phyloP scores from a whole-genome alignment of 1,140 invertebrate genomes.

The Lucilia sericata region DNA sequence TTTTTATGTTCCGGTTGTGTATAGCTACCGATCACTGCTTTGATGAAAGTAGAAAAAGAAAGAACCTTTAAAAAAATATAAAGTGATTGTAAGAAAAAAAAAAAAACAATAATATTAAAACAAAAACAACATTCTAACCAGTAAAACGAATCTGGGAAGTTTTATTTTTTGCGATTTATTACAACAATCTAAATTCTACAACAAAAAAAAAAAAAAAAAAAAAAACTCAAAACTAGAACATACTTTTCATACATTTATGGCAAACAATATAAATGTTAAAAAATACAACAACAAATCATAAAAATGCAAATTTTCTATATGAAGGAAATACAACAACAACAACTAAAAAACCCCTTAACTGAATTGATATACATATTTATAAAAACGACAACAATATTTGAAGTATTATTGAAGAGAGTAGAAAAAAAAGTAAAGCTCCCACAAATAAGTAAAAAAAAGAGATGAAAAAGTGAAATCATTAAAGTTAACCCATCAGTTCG shows the following conservation, averaged over 20 bases:
- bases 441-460: too few species aligned
- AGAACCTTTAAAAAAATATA: not conserved
- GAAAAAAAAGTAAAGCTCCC: not conserved
- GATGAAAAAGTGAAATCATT: slow-evolving; percentile 17
- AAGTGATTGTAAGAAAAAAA: not conserved
- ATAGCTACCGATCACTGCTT: too few species aligned
- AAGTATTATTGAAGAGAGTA: not conserved
- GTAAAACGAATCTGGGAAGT: too few species aligned
- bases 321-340: not conserved
- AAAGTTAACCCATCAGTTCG: not conserved
- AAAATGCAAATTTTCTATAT: slow-evolving; percentile 36
- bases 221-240: not conserved
- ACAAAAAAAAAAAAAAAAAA: too few species aligned
- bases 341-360: not conserved
- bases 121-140: not conserved
- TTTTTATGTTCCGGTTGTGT: too few species aligned
- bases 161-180: not conserved
- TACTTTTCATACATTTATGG: not conserved
- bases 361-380: slow-evolving; percentile 7
- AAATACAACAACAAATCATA: slow-evolving; percentile 31
- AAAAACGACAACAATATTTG: not conserved
- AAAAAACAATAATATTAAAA: not conserved
- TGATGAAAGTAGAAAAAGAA: not conserved
- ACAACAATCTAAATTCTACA: not conserved
- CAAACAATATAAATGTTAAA: not conserved